Percentiles rank a stretch among this genome's conserved stretches.
Conservation (phyloP, 2,888 invertebrate species). For the Autographa gamma region DNA sequence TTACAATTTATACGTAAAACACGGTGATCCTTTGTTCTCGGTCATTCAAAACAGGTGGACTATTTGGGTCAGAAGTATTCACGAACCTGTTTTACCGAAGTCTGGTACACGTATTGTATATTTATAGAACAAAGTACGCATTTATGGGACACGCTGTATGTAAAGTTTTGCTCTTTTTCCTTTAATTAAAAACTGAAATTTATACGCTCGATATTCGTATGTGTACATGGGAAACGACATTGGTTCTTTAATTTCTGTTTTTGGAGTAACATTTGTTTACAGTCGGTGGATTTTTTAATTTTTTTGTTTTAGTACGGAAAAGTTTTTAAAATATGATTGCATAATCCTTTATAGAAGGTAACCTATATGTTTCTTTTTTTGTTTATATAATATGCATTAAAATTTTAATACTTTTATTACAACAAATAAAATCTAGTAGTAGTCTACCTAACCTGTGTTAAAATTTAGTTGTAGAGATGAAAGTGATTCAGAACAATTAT, state of each 20-base stretch:
- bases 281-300: not conserved
- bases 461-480: too few relatives aligned
- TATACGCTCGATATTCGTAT: not conserved
- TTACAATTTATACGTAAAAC: constrained; percentile 55
- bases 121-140: constrained; percentile 2
- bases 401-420: too few relatives aligned
- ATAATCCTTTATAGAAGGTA: too few relatives aligned
- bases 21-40: constrained; percentile 59
- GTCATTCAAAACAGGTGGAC: constrained; percentile 53
- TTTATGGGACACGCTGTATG: constrained; percentile 5
- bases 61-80: constrained; percentile 46
- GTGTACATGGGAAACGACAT: not conserved
- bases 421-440: too few relatives aligned
- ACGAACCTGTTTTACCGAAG: constrained; percentile 18
- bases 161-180: not conserved
- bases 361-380: too few relatives aligned
- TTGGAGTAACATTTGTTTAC: not conserved
- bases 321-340: too few relatives aligned
- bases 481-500: too few relatives aligned
- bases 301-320: too few relatives aligned
- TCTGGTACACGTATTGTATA: not conserved
- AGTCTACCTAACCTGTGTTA: too few relatives aligned
- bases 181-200: not conserved
- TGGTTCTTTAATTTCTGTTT: not conserved
- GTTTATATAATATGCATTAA: too few relatives aligned